phyloP scores from a whole-genome alignment of 2,888 invertebrate genomes.

The Agrilus cyanescens region DNA sequence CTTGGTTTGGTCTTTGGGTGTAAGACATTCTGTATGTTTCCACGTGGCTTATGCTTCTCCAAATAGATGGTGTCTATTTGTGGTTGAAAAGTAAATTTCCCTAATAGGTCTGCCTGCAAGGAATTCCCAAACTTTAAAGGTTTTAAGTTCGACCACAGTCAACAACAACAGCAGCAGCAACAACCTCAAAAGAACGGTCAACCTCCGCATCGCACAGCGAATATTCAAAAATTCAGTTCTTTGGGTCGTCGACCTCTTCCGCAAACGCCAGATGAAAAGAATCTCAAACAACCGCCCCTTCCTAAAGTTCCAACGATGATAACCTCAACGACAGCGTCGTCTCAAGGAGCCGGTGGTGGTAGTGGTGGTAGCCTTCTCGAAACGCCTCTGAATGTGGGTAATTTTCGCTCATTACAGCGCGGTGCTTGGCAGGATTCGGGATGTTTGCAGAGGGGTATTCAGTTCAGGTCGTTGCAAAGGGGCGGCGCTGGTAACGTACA shows the following conservation, averaged over 20 bases:
- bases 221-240: conserved; percentile 35
- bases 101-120: conserved; percentile 39
- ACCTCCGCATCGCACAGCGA: conserved; percentile 28
- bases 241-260: conserved; percentile 34
- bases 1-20: too few species aligned
- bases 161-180: conserved; percentile 36
- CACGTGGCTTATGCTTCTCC: neutral
- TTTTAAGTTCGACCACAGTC: conserved; percentile 42
- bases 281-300: conserved; percentile 29
- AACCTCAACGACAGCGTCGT: conserved; percentile 3
- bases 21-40: too few species aligned
- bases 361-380: conserved; percentile 13
- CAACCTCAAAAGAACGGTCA: conserved; percentile 20
- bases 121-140: conserved; percentile 40
- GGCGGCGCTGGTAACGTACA: conserved; percentile 25
- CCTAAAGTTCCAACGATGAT: conserved; percentile 33
- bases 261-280: conserved; percentile 35
- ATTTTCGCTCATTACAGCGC: conserved; percentile 40
- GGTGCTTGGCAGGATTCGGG: conserved; percentile 32
- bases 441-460: conserved; percentile 24
- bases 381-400: conserved; percentile 37
- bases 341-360: conserved; percentile 20
- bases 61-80: conserved; percentile 28
- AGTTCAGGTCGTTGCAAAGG: conserved; percentile 39
- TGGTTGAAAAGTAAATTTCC: conserved; percentile 37